Conservation (phyloP, 1,140 invertebrate genomes). For the Hirudo medicinalis region DNA sequence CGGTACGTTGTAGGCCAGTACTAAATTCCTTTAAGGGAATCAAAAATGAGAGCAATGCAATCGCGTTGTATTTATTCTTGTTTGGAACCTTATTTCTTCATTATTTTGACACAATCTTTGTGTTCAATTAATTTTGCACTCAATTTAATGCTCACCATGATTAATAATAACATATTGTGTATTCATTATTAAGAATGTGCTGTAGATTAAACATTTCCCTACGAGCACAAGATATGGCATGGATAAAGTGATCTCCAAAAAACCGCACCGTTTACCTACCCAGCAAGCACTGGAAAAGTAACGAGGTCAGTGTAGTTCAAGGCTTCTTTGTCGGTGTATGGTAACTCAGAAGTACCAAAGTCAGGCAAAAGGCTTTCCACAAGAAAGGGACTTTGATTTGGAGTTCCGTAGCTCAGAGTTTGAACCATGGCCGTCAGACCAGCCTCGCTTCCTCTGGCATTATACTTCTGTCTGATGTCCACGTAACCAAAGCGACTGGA, state of each 20-base stretch:
- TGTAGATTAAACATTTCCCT: background rate
- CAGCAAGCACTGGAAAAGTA: conserved; percentile 20
- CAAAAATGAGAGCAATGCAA: background rate
- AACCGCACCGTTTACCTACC: background rate
- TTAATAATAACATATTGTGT: background rate
- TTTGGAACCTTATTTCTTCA: background rate
- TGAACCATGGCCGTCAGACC: conserved; percentile 11
- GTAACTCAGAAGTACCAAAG: conserved; percentile 17
- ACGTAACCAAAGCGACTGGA: conserved; percentile 12
- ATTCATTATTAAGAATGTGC: background rate
- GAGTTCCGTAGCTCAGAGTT: background rate
- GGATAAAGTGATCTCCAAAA: no score
- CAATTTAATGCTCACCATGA: no score
- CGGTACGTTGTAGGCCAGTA: conserved; percentile 17
- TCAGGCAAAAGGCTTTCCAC: background rate
- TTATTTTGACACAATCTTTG: background rate
- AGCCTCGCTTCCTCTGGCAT: conserved; percentile 17
- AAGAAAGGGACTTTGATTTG: no score
- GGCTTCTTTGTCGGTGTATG: conserved; percentile 15
- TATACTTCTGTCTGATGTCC: conserved; percentile 14
- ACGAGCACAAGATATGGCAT: background rate
- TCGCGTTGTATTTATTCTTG: background rate
- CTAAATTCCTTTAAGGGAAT: conserved; percentile 13
- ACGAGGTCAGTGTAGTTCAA: conserved; percentile 10
- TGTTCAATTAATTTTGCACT: no score